Conservation (phyloP, 2,888 invertebrate species). For the Iphiclides podalirius region DNA sequence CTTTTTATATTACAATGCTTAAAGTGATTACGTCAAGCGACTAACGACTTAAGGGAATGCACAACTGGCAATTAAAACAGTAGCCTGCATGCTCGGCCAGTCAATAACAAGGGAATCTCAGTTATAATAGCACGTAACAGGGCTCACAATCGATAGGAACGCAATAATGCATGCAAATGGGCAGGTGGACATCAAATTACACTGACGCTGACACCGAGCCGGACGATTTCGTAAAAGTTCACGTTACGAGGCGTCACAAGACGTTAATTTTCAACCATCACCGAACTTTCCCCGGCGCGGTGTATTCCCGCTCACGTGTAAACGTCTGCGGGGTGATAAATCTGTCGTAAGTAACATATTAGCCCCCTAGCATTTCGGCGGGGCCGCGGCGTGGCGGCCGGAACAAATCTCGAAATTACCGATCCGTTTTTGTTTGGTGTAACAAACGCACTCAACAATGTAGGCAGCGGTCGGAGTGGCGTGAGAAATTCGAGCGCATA, state of each 20-base stretch:
- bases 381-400: conserved; percentile 32
- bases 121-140: not conserved
- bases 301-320: conserved; percentile 37
- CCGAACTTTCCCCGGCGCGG: conserved; percentile 49
- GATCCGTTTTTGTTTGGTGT: conserved; percentile 48
- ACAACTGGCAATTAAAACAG: conserved; percentile 23
- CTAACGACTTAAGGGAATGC: conserved; percentile 19
- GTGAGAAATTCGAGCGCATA: conserved; percentile 52
- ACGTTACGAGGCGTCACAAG: conserved; percentile 35
- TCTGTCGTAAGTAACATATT: conserved; percentile 62
- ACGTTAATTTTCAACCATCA: conserved; percentile 45
- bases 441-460: conserved; percentile 41
- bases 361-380: conserved; percentile 38
- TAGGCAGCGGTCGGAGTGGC: conserved; percentile 47
- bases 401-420: conserved; percentile 41
- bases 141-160: not conserved
- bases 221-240: conserved; percentile 31
- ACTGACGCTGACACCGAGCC: conserved; percentile 30
- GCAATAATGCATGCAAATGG: conserved; percentile 2
- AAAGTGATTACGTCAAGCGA: conserved; percentile 22
- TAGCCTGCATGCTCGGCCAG: not conserved
- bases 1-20: conserved; percentile 15
- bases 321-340: conserved; percentile 49
- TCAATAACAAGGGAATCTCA: not conserved
- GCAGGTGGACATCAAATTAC: conserved; percentile 27